Conservation (phyloP, 2,888 invertebrate species). For the Sesia apiformis region DNA sequence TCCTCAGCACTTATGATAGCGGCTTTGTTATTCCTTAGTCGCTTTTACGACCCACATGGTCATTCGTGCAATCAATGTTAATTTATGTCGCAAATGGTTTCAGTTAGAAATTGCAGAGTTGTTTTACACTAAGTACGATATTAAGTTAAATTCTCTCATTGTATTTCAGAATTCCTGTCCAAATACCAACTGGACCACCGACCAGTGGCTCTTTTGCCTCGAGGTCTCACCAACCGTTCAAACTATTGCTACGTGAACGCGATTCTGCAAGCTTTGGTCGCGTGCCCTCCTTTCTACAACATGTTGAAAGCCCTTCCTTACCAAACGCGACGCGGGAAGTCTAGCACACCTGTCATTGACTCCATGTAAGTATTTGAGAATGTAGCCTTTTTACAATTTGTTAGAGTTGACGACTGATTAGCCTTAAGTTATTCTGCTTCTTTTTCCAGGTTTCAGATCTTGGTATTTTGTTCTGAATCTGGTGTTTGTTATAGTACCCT, state of each 20-base stretch:
- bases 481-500: no score
- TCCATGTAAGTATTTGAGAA: conserved; percentile 84
- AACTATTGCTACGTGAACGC: conserved; percentile 99
- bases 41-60: no score
- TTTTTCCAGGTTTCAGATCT: no score
- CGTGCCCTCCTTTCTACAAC: conserved; percentile 97
- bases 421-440: no score
- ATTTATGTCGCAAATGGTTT: no score
- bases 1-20: no score
- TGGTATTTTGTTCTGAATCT: no score
- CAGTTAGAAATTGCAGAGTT: no score
- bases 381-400: background rate
- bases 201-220: conserved; percentile 86
- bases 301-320: conserved; percentile 85
- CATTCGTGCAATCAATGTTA: no score
- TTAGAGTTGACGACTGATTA: no score
- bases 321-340: conserved; percentile 74
- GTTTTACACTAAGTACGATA: background rate
- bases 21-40: no score
- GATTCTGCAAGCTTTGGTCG: conserved; percentile 92
- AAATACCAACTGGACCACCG: conserved; percentile 85
- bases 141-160: background rate
- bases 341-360: conserved; percentile 90
- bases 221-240: conserved; percentile 93
- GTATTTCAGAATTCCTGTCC: conserved; percentile 81